These are phyloP conservation scores for Myodes glareolus DNA, from an alignment of 2,113 vertebrate species.

Conservation along the genomic window DNA sequence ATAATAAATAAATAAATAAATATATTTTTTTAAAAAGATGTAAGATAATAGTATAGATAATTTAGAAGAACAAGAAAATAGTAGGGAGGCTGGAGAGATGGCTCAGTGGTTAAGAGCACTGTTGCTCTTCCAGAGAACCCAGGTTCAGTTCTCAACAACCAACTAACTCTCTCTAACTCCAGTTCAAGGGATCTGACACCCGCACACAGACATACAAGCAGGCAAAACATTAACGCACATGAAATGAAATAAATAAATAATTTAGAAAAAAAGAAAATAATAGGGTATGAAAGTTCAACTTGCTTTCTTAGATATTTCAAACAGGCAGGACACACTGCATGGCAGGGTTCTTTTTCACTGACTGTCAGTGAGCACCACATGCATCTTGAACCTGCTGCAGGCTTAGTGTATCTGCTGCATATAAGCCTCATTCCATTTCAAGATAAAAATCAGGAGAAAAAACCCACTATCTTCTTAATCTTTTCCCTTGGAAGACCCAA, in stretches of 20 bases:
- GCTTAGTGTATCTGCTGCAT: constrained; percentile 39
- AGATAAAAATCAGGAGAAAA: constrained; percentile 42
- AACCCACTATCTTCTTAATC: neutral
- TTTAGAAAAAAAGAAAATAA: constrained; percentile 7
- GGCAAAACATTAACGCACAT: no score
- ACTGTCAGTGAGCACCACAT: constrained; percentile 57
- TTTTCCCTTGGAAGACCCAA: neutral
- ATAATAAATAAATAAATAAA: no score
- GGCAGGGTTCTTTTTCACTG: constrained; percentile 58
- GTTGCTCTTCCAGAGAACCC: no score
- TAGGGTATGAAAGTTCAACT: constrained; percentile 45
- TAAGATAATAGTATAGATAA: constrained; percentile 36
- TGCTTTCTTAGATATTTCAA: constrained; percentile 40
- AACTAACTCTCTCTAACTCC: no score
- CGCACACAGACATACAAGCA: no score
- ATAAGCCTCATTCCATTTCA: constrained; percentile 2
- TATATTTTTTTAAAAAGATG: no score
- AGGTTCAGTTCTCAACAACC: no score
- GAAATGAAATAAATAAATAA: neutral
- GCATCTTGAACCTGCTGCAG: constrained; percentile 63
- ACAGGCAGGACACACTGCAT: constrained; percentile 24
- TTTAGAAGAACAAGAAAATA: constrained; percentile 2
- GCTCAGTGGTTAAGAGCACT: no score
- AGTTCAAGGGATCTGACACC: no score
- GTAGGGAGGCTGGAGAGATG: neutral